Conservation (phyloP, 2,797 vertebrate genomes). For the Borostomias antarcticus region DNA sequence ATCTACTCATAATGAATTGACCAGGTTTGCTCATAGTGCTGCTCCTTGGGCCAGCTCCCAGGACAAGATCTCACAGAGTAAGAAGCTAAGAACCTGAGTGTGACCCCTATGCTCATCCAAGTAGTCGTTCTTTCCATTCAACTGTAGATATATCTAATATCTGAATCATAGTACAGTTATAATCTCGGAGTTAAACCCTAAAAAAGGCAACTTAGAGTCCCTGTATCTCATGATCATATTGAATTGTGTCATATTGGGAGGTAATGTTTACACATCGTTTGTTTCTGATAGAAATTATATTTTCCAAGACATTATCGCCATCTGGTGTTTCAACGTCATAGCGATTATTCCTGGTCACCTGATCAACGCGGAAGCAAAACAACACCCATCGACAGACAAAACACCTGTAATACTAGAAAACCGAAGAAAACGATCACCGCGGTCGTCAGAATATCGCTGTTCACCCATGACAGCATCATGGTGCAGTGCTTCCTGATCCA, state of each 20-base stretch:
- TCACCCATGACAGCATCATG: conserved; percentile 65
- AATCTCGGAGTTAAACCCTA: not conserved
- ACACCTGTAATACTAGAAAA: not conserved
- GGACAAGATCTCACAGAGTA: too few relatives aligned
- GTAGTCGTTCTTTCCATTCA: not conserved
- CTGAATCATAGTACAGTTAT: not conserved
- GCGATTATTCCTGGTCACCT: conserved; percentile 54
- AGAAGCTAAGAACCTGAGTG: not conserved
- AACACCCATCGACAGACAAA: not conserved
- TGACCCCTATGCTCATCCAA: not conserved
- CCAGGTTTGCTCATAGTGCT: too few relatives aligned
- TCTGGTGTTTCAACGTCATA: conserved; percentile 42
- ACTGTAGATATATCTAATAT: not conserved
- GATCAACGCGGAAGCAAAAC: conserved; percentile 73
- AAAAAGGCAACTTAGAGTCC: not conserved
- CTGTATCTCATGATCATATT: not conserved
- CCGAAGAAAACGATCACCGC: accelerated
- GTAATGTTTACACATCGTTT: not conserved
- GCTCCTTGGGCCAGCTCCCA: too few relatives aligned
- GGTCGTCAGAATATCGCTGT: not conserved
- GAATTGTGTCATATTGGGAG: not conserved
- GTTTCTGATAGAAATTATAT: not conserved
- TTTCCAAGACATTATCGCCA: conserved; percentile 31
- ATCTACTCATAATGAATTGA: too few relatives aligned
- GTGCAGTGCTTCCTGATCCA: conserved; percentile 85